Evolutionary conservation across 1,140 invertebrate genomes (phyloP).

Genomic region (Drosophila tsacasi): DNA sequence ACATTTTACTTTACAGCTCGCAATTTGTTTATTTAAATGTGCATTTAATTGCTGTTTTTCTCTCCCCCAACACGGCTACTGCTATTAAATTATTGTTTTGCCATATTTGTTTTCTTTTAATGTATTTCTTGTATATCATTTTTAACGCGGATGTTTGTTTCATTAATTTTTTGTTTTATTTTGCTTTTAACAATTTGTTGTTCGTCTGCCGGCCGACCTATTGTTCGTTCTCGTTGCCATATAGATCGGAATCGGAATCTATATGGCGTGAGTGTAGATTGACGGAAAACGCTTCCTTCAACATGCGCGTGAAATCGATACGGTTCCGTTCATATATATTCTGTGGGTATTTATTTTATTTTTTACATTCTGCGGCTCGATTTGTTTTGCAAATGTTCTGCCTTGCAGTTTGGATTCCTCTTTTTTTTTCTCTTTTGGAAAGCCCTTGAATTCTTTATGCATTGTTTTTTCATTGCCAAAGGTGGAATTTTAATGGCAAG

Average conservation of each 20-base stretch:
- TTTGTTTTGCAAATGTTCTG: constrained; percentile 40
- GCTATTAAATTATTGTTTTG: constrained; percentile 33
- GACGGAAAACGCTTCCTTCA: constrained; percentile 39
- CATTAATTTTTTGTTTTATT: constrained; percentile 28
- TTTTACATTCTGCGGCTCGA: constrained; percentile 14
- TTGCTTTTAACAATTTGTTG: constrained; percentile 52
- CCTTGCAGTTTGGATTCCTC: background rate
- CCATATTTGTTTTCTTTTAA: constrained; percentile 19
- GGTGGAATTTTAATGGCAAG: background rate
- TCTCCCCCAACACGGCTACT: background rate
- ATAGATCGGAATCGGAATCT: constrained; percentile 46
- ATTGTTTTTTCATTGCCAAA: constrained; percentile 17
- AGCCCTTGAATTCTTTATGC: constrained; percentile 35
- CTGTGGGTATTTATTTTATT: constrained; percentile 12
- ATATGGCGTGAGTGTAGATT: constrained; percentile 30
- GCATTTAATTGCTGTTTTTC: constrained; percentile 68
- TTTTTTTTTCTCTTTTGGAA: background rate
- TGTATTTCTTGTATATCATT: constrained; percentile 49
- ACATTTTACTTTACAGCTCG: constrained; percentile 26
- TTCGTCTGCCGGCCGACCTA: constrained; percentile 40
- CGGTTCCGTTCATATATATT: constrained; percentile 43
- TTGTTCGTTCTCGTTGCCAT: constrained; percentile 38
- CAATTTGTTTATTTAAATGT: constrained; percentile 70
- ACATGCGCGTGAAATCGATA: constrained; percentile 75
- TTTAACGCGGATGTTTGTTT: constrained; percentile 45